Conservation (phyloP, 2,888 invertebrate species). For the Drosophila mulleri region DNA sequence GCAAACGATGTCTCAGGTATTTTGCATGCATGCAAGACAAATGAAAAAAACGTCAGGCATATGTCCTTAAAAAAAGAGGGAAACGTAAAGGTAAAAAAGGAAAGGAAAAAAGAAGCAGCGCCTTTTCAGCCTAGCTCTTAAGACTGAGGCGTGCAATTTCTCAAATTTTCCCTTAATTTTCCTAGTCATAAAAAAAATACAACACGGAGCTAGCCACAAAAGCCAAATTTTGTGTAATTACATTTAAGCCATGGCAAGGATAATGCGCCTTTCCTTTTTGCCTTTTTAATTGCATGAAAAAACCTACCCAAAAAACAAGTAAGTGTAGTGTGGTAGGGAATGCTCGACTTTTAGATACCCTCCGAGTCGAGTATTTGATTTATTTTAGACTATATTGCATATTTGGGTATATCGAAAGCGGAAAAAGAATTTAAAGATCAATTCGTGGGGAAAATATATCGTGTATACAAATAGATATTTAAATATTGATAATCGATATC, state of each 20-base stretch:
- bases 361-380: too few relatives aligned
- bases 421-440: too few relatives aligned
- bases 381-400: too few relatives aligned
- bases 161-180: slow-evolving; percentile 59
- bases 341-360: neutral
- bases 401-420: too few relatives aligned
- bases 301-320: neutral
- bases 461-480: neutral
- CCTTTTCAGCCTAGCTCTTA: slow-evolving; percentile 26
- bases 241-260: slow-evolving; percentile 67
- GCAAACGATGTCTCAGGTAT: slow-evolving; percentile 47
- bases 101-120: slow-evolving; percentile 11
- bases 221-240: slow-evolving; percentile 79
- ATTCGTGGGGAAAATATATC: too few relatives aligned
- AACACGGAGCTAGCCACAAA: slow-evolving; percentile 44
- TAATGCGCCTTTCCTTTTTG: slow-evolving; percentile 26
- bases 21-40: slow-evolving; percentile 54
- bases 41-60: slow-evolving; percentile 31
- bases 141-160: slow-evolving; percentile 63
- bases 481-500: too few relatives aligned
- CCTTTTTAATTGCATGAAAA: slow-evolving; percentile 57
- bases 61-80: slow-evolving; percentile 47
- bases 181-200: slow-evolving; percentile 21
- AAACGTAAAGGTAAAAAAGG: slow-evolving; percentile 6
- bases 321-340: too few relatives aligned